Conservation (phyloP, 2,888 invertebrate species). For the Drosophila meridiana region DNA sequence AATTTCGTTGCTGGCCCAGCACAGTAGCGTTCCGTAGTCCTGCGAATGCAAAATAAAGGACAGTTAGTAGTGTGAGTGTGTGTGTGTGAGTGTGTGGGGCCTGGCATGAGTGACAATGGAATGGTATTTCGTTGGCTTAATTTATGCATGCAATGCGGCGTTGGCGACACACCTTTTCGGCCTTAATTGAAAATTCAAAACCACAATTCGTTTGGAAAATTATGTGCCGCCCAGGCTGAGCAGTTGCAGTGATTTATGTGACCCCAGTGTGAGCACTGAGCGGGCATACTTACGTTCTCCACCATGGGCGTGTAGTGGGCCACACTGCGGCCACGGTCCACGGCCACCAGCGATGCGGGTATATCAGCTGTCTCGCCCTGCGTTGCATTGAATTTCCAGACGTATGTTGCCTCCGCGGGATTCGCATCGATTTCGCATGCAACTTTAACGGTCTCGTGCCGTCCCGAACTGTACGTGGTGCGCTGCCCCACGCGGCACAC, state of each 20-base stretch:
- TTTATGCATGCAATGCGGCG: slow-evolving; percentile 74
- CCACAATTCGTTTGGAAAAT: slow-evolving; percentile 84
- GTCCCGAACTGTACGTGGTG: slow-evolving; percentile 90
- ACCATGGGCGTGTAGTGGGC: slow-evolving; percentile 90
- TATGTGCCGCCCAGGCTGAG: slow-evolving; percentile 60
- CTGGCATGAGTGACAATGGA: slow-evolving; percentile 70
- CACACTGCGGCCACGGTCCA: slow-evolving; percentile 88
- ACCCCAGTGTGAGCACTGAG: slow-evolving; percentile 17
- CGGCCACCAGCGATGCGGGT: slow-evolving; percentile 87
- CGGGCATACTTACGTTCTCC: slow-evolving; percentile 85
- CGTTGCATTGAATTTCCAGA: slow-evolving; percentile 92
- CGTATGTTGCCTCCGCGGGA: slow-evolving; percentile 89
- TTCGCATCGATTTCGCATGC: slow-evolving; percentile 91
- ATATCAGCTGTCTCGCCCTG: slow-evolving; percentile 89
- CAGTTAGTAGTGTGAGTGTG: slow-evolving; percentile 14
- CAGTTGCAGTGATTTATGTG: slow-evolving; percentile 58
- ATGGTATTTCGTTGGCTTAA: slow-evolving; percentile 72
- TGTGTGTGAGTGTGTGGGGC: slow-evolving; percentile 9
- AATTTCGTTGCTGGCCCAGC: slow-evolving; percentile 91
- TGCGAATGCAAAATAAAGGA: slow-evolving; percentile 56
- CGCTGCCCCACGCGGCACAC: slow-evolving; percentile 90
- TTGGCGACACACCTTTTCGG: slow-evolving; percentile 71
- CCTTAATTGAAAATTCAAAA: slow-evolving; percentile 82
- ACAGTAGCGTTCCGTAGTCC: slow-evolving; percentile 91
- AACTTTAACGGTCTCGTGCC: slow-evolving; percentile 89